Evolutionary conservation across 2,797 vertebrate genomes (phyloP), one percentile per base, ranked within the genome.

Genomic region (Perodicticus potto): DNA sequence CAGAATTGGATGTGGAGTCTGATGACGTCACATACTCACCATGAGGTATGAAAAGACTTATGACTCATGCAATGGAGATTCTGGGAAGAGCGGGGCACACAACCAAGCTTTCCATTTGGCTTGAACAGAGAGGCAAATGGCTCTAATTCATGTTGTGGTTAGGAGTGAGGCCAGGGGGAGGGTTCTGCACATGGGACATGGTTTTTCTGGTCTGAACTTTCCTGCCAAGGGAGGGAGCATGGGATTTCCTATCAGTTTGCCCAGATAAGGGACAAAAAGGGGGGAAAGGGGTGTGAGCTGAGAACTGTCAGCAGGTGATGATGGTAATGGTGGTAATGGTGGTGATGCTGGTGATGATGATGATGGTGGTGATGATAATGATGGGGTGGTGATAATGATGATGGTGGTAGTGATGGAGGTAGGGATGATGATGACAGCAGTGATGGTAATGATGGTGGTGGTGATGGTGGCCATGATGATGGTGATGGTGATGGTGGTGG

Each of bases 241-340:
- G 4, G 72, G 14, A 40, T 16, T 72, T 61, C 91, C 29, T 37
- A 32, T 70, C 63, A 10, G 20, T 63, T 80, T 61, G 55, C 53
- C 19, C 65, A 13, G 17, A 61, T 43, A 23, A 32, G 59, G 10
- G 65, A 80, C 25, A 32, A 37, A 57, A 87, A 23, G 13, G 7
- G 43, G 40, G 69, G 59, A 72, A 32, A 72, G 40, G 19, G 72
- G 20, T 10, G 25, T 72, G n/a, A 25, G 0, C 65, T 19, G 27
- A 70, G 17, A 17, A 40, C 13, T 32, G 27, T 40, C 53, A 40
- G 65, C 6, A 69, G 5, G n/a, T n/a, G n/a, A n/a, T n/a, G n/a
- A n/a, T n/a, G 5, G 1, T 63, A 72, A 2, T 14, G 8, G 1
- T 23, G 13, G 4, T 19, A 20, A 1, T 25, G 27, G 3, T 6